These are phyloP conservation scores for Julus scanicus DNA, from an alignment of 2,888 invertebrate genomes.

Conservation along the genomic window DNA sequence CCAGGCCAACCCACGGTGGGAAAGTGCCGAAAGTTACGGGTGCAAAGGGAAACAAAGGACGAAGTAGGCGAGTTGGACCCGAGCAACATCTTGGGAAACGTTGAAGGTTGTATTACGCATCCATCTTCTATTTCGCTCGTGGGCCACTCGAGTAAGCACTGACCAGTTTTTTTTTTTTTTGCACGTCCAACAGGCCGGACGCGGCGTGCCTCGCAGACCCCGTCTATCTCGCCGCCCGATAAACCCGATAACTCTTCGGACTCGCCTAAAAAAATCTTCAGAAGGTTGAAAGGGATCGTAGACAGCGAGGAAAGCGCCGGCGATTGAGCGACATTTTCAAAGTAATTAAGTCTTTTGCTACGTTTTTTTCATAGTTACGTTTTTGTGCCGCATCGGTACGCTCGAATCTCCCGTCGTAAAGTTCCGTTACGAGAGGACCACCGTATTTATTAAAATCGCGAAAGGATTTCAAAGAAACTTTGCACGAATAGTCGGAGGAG, in stretches of 20 bases:
- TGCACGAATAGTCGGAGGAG: no score
- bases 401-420: no score
- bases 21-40: constrained; percentile 59
- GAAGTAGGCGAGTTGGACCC: constrained; percentile 60
- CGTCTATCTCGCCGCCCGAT: background rate
- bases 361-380: no score
- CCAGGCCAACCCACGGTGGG: constrained; percentile 60
- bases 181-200: background rate
- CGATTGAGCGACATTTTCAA: background rate
- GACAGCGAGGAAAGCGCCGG: background rate
- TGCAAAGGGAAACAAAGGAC: constrained; percentile 59
- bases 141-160: background rate
- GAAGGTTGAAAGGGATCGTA: constrained; percentile 21
- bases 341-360: background rate
- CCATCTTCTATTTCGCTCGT: background rate
- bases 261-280: background rate
- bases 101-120: background rate
- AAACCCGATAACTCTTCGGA: background rate
- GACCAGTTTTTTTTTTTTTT: background rate
- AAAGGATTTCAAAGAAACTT: no score
- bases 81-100: constrained; percentile 59
- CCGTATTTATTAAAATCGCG: no score
- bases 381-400: no score
- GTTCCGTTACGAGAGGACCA: no score
- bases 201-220: background rate